Base-by-base conservation (phyloP, 2,113 vertebrate genomes). In the Myotis yumanensis region DNA sequence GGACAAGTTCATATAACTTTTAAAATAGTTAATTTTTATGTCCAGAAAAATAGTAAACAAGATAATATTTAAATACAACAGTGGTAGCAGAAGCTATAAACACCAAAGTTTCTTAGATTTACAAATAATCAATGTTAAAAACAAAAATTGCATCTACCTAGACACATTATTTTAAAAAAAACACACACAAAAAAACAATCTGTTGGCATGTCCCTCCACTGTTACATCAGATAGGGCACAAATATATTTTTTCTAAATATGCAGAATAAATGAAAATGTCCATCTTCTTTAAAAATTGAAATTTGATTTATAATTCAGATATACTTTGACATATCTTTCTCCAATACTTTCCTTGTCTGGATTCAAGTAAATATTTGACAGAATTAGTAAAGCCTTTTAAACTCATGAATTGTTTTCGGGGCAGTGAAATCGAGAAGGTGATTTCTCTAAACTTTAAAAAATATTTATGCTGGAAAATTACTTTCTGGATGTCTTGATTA, bases 271-370 rank as follows among this genome's bases (percentile, higher is more conserved):
- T 14, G 57, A 84, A 89, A 92, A 66, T 2, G 23, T 87, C 87
- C 20, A 22, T 51, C 37, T 87, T 69, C 35, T 57, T 86, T 73
- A 72, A 79, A 80, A 89, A 81, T 46, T 85, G 7, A 90, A 59
- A 86, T 69, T 86, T 87, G 16, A 37, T 84, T 88, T 94, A 88
- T 69, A 91, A 59, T 89, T 89, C 79, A 93, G 89, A 90, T 72
- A 2, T 5, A 68, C 46, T 68, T 91, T 51, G 18, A 35, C 37
- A 52, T 93, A 64, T 72, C 76, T 90, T 95, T 83, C 85, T 71
- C 20, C 7, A 73, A 37, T 86, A 64, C 5, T 62, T 72, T 57
- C 25, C 40, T 93, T 16, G 80, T 72, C 15, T 83, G 57, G 51
- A 14, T 79, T 54, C 32, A 1, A 91, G 22, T 76, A 81, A 84